A percentile compares a stretch with the other conserved stretches of the same genome.
Evolutionary conservation across 2,113 vertebrate genomes (phyloP).

Genomic region (Elephas maximus): DNA sequence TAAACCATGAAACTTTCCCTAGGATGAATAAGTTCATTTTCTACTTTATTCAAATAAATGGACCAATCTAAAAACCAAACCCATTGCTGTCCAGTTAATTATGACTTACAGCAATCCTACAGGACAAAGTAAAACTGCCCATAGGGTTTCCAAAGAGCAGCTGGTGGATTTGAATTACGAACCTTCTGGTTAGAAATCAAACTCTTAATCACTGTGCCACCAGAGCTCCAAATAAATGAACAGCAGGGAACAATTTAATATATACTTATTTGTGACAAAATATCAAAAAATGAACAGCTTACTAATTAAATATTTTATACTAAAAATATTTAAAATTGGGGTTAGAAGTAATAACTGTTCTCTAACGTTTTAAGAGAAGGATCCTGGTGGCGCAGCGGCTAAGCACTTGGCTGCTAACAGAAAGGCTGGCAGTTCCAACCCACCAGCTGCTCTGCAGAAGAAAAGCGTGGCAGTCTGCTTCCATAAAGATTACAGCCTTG

Average conservation of each 20-base stretch:
- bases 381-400: background rate
- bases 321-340: slow-evolving; percentile 38
- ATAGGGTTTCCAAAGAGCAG: too few relatives aligned
- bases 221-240: background rate
- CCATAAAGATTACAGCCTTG: background rate
- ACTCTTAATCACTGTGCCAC: too few relatives aligned
- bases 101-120: too few relatives aligned
- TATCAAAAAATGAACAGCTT: background rate
- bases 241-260: background rate
- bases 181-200: too few relatives aligned
- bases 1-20: background rate
- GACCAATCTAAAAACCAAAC: background rate
- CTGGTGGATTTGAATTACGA: too few relatives aligned
- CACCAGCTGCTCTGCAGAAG: background rate
- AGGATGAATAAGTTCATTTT: background rate
- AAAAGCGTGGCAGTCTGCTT: background rate
- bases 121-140: too few relatives aligned
- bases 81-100: too few relatives aligned
- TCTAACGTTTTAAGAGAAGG: background rate
- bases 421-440: background rate
- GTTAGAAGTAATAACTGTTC: background rate
- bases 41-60: slow-evolving; percentile 18
- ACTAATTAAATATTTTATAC: background rate
- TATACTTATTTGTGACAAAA: slow-evolving; percentile 8
- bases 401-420: background rate